A percentile compares a stretch with the other conserved stretches of the same genome.
Conservation (phyloP, 2,888 invertebrate genomes). For the Molorchus minor region DNA sequence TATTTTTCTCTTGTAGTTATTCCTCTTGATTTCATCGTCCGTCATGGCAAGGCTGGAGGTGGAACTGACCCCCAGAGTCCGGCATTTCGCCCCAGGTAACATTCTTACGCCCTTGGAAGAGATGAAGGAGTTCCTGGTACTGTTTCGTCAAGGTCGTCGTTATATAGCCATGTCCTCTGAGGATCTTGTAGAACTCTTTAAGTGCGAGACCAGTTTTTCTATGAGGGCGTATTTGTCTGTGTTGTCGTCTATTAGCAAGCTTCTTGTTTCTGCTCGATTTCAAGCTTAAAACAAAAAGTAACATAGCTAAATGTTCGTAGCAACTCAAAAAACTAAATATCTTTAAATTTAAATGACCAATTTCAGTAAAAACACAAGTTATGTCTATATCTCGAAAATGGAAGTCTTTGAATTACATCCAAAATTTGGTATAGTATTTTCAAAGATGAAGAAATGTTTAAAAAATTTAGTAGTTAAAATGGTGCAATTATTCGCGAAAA, state of each 20-base stretch:
- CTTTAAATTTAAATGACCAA: too few relatives aligned
- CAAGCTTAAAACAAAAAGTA: conserved; percentile 40
- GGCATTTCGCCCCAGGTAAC: conserved; percentile 69
- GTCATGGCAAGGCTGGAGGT: conserved; percentile 33
- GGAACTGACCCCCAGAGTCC: conserved; percentile 50
- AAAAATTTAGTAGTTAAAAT: too few relatives aligned
- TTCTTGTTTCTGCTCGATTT: conserved; percentile 46
- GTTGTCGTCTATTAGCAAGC: conserved; percentile 48
- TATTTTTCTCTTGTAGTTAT: conserved; percentile 33
- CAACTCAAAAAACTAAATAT: too few relatives aligned
- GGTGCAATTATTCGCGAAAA: too few relatives aligned
- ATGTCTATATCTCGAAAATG: too few relatives aligned
- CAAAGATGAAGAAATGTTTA: too few relatives aligned
- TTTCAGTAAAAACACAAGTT: too few relatives aligned
- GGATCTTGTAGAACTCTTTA: conserved; percentile 68
- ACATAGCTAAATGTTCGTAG: too few relatives aligned
- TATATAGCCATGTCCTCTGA: conserved; percentile 69
- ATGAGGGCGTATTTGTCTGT: conserved; percentile 47
- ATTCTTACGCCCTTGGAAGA: conserved; percentile 68
- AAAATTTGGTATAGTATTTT: too few relatives aligned
- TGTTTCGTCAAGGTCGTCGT: conserved; percentile 68
- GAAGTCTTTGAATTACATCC: too few relatives aligned
- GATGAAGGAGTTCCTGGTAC: conserved; percentile 69
- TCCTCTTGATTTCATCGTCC: conserved; percentile 22
- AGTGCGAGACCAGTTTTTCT: conserved; percentile 63